Evolutionary conservation across 2,797 vertebrate genomes (phyloP), one percentile per base, ranked within the genome.

Genomic region (Graptemys geographica): DNA sequence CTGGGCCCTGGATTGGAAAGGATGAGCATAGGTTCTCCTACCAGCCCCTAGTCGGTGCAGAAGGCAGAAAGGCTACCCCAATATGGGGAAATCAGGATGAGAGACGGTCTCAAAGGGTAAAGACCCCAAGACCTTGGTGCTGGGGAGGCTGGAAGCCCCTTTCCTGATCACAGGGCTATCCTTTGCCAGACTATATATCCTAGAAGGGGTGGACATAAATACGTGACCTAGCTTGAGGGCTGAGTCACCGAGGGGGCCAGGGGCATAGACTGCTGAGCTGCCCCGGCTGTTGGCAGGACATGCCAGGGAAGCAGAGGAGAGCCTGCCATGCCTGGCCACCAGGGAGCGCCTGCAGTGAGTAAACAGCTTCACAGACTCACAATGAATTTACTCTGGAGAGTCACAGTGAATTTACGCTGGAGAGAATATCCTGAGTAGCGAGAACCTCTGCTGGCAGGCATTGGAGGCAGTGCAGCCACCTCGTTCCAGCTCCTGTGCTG

Each of bases 171-270:
- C 62, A 69, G 62, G 33, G 33, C 33, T 69, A 69, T 69, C 62
- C 62, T 69, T 69, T 69, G 33, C 62, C 33, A 37, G 62, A 19
- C 18, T 69, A 18, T 65, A n/a, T 69, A 69, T 37, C 18, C 33
- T 19, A 9, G 33, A 69, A 37, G 16, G 33, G 33, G 16, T 19
- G 18, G 62, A 69, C 33, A 37, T n/a, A n/a, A 69, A 21, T 37
- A n/a, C 2, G 1, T 69, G 62, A 62, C 59, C 57, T 18, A 62
- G 31, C 13, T 16, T 18, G 59, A 69, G 33, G 33, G 33, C 62
- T 69, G 62, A n/a, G 33, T n/a, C 33, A n/a, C 8, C 1, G 8
- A 6, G 28, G 56, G 33, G 33, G 8, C 1, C 2, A 2, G 33
- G 18, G 12, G 16, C 18, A 18, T 37, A 69, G 18, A 18, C 16